Evolutionary conservation across 2,888 invertebrate species (phyloP), one percentile per base, ranked within the genome.

Genomic region (Cylloceria caligata): DNA sequence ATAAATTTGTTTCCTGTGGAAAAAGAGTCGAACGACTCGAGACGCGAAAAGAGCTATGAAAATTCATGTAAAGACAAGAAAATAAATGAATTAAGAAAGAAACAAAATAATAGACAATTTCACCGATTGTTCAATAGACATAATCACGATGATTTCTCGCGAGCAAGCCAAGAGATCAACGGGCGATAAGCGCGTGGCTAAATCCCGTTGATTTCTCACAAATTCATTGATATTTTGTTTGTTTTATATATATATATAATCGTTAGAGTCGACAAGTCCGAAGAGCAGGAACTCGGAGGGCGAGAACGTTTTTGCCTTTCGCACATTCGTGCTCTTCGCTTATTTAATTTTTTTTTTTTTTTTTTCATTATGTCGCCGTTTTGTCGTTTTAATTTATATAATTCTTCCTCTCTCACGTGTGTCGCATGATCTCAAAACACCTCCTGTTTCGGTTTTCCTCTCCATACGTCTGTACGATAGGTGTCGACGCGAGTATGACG

Each of bases 11-110:
- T 67, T 62, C 39, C 52, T 24, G 11, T 34, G n/a, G 21, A 36
- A 36, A 34, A n/a, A n/a, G 11, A 64, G 74, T 75, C 78, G 71
- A 78, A 64, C 71, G 64, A 71, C 78, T 39, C 49, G 55, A 45
- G 64, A 82, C 78, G 57, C 65, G 45, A 69, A 82, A 82, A 82
- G 75, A 79, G 42, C 79, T 75, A 82, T 45, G 71, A 79, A 71
- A 78, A 77, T 30, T 69, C 36, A 16, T 27, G 67, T 39, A 24
- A 60, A 52, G 55, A 49, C 67, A n/a, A 62, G 19, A 55, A 36
- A 67, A 82, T 60, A 81, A 81, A 81, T 64, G 21, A 78, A 62
- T 64, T 2, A 74, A n/a, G 30, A 49, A 74, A 65, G 60, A 27
- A 65, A 47, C 21, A 34, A 34, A 76, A 74, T 19, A 73, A 64